phyloP scores from a whole-genome alignment of 2,888 invertebrate species.

The Limnephilus auricula region DNA sequence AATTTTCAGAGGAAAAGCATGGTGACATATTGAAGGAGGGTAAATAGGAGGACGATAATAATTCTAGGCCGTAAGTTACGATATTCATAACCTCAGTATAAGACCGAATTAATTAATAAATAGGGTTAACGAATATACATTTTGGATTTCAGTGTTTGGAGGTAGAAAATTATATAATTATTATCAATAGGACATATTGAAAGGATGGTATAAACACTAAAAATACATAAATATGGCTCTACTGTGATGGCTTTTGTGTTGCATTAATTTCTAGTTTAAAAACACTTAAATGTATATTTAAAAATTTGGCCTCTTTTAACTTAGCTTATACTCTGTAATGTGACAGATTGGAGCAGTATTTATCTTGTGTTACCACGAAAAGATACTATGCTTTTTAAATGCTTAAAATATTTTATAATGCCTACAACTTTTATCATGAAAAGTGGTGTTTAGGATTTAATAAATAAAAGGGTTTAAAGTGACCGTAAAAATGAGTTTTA shows the following conservation, averaged over 20 bases:
- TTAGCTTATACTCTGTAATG: conserved; percentile 57
- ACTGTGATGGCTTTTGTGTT: conserved; percentile 42
- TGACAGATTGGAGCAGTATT: conserved; percentile 45
- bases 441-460: background rate
- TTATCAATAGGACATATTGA: background rate
- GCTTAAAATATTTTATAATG: background rate
- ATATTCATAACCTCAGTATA: background rate
- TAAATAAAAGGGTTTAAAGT: background rate
- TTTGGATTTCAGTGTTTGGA: conserved; percentile 2
- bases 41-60: background rate
- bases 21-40: too few species aligned
- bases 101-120: background rate
- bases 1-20: background rate
- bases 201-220: background rate
- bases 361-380: background rate
- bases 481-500: background rate
- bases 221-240: conserved; percentile 42
- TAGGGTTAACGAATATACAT: background rate
- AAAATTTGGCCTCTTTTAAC: conserved; percentile 66
- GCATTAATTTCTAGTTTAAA: conserved; percentile 31
- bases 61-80: background rate
- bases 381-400: background rate
- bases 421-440: background rate
- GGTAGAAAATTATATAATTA: background rate
- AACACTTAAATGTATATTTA: conserved; percentile 42